Evolutionary conservation across 2,797 vertebrate species (phyloP), one percentile per base, ranked within the genome.

Genomic region (Octomys mimax): DNA sequence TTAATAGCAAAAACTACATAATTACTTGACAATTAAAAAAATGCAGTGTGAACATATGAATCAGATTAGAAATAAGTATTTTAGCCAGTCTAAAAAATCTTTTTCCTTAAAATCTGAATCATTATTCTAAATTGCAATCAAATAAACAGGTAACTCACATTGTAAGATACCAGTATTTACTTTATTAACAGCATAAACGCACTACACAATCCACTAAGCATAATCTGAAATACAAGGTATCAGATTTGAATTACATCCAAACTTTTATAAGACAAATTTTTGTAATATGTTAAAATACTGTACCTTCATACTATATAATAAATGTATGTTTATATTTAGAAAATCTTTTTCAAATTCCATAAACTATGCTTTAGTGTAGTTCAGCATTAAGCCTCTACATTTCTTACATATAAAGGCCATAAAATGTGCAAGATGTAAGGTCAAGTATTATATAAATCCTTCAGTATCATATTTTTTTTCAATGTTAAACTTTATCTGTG

Each of bases 1-100:
- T 46, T 64, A 77, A 94, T 10, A 94, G 16, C 33, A 88, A 70
- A 46, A 94, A 77, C 54, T 68, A 92, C 6, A 59, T 9, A 73
- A 90, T 26, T 84, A 54, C 59, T 36, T 88, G 39, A 80, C 86
- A 88, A 94, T 54, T 94, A 57, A 77, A 92, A 92, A 92, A 66
- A 28, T 81, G 91, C 68, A 95, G 22, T 70, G 7, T 61, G 75
- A 81, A 93, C 49, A 92, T 82, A 78, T 22, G 66, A 78, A 73
- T 73, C 7, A 16, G 24, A 77, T 81, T 66, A 54, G 80, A 93
- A 86, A 68, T 52, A 42, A 89, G 68, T 42, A 42, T 52, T 77
- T 77, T 49, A 82, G 22, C 70, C 87, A 83, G 87, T 57, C 33
- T 95, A 57, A 86, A 66, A 61, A 61, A 59, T 39, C 36, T 90